These are phyloP conservation scores for Haplochromis vanheusdeni DNA, from an alignment of 2,113 vertebrate species.

Conservation along the genomic window DNA sequence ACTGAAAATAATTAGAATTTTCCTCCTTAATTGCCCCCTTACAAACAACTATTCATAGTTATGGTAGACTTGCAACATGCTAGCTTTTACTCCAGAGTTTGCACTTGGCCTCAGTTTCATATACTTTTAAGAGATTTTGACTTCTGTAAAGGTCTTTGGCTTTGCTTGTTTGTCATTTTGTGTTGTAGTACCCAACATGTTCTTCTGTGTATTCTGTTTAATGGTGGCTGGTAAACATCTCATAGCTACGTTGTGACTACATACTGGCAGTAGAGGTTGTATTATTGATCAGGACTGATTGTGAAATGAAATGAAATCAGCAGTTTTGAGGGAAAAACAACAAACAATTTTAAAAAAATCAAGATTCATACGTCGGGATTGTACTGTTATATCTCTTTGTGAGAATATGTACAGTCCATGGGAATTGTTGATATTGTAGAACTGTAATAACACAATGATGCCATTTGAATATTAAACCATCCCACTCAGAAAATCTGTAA, in stretches of 20 bases:
- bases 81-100: neutral
- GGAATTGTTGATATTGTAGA: neutral
- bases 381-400: neutral
- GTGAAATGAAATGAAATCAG: neutral
- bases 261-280: neutral
- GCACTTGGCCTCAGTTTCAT: neutral
- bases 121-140: neutral
- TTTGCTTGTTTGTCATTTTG: neutral
- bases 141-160: neutral
- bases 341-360: neutral
- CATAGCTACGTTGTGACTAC: neutral
- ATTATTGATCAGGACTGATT: neutral
- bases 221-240: neutral
- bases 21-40: neutral
- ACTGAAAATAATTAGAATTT: neutral
- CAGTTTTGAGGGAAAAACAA: neutral
- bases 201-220: neutral
- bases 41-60: neutral
- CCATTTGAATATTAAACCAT: neutral
- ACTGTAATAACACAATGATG: neutral
- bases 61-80: neutral
- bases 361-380: neutral
- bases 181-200: neutral
- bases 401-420: neutral
- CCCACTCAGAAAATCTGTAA: neutral